Conservation (phyloP, 2,797 vertebrate genomes). For the Microcaecilia unicolor region DNA sequence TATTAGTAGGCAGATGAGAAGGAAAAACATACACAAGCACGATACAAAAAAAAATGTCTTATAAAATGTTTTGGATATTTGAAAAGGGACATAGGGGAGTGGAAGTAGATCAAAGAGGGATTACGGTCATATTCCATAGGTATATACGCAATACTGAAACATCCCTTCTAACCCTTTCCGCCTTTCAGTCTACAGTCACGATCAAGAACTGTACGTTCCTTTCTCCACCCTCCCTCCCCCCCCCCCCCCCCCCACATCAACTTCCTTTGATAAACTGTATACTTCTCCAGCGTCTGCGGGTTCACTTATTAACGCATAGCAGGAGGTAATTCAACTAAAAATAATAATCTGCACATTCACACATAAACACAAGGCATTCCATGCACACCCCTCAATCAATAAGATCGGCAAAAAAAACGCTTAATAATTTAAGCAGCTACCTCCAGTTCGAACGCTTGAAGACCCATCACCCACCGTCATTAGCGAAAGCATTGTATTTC, state of each 20-base stretch:
- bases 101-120: too few species aligned
- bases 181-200: constrained; percentile 9
- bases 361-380: constrained; percentile 6
- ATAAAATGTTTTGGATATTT: too few species aligned
- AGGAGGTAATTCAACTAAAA: background rate
- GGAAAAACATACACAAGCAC: background rate
- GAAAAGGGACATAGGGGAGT: too few species aligned
- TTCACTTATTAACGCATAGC: constrained; percentile 10
- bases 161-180: too few species aligned
- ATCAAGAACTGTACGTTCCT: constrained; percentile 21
- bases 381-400: constrained; percentile 23
- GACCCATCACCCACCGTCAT: constrained; percentile 40
- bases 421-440: constrained; percentile 33
- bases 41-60: background rate
- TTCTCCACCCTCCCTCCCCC: constrained; percentile 39
- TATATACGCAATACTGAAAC: too few species aligned
- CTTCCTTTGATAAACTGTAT: constrained; percentile 49
- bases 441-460: constrained; percentile 6
- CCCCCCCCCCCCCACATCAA: constrained; percentile 54
- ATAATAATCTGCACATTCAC: background rate
- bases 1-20: too few species aligned
- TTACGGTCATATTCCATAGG: too few species aligned
- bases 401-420: constrained; percentile 16
- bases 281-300: constrained; percentile 29
- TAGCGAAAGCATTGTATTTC: constrained; percentile 33